Evolutionary conservation across 2,888 invertebrate genomes (phyloP).

Genomic region (Dinocampus coccinellae): DNA sequence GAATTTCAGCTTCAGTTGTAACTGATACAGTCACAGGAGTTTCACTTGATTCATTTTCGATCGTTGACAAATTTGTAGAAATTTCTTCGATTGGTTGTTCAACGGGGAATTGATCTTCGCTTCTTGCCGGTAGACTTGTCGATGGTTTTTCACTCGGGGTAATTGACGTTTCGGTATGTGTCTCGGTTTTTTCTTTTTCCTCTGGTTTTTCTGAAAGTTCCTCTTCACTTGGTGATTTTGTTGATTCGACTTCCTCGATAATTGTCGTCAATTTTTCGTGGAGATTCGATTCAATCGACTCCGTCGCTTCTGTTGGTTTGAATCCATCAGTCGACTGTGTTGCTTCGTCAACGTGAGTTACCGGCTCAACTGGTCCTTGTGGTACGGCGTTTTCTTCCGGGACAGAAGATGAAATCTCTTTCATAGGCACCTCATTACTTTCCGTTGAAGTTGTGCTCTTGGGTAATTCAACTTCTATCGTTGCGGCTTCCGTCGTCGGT

Average conservation of each 20-base stretch:
- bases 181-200: constrained; percentile 30
- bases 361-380: constrained; percentile 61
- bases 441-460: not conserved
- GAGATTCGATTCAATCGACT: constrained; percentile 29
- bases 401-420: constrained; percentile 64
- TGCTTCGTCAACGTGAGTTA: constrained; percentile 27
- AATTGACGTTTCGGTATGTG: not conserved
- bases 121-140: constrained; percentile 28
- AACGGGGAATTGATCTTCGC: constrained; percentile 28
- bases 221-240: constrained; percentile 30
- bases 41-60: constrained; percentile 1
- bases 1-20: constrained; percentile 1
- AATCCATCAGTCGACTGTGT: constrained; percentile 33
- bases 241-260: constrained; percentile 26
- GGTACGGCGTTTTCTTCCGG: constrained; percentile 41
- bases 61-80: constrained; percentile 5
- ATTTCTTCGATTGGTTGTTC: constrained; percentile 12
- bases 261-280: constrained; percentile 7
- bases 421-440: constrained; percentile 25
- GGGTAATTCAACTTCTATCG: not conserved
- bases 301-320: constrained; percentile 25
- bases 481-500: not conserved
- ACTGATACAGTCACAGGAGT: constrained; percentile 12
- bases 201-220: constrained; percentile 37
- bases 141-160: constrained; percentile 15